Evolutionary conservation across 1,140 invertebrate genomes (phyloP), one percentile per base, ranked within the genome.

Genomic region (Heliothis virescens): DNA sequence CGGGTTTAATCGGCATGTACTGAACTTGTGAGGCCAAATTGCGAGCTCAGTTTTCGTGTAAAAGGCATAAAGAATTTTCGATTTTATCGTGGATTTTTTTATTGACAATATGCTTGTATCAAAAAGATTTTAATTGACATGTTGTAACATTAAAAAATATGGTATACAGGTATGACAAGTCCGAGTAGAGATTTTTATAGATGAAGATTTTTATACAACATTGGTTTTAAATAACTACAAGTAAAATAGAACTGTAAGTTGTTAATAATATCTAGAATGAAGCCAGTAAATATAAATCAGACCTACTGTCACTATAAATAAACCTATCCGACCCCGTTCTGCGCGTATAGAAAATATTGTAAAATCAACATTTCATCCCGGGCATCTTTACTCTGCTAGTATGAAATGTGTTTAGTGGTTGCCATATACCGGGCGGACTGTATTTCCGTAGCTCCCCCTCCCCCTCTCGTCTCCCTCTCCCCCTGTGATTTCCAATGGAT

Each of bases 401-500:
- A 85, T 81, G 83, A 85, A 86, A 87, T 83, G 85, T 85, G 83
- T 88, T 85, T 85, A 86, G 74, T 63, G 74, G 74, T 65, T 63
- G 48, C 79, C 67, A 82, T 77, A 85, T 83, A 79, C 77, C 78
- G 83, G 79, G 83, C 73, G 79, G 83, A 87, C 86, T 87, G 85
- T 89, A 86, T 86, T 87, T 90, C 88, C 87, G 85, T 79, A 76
- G 85, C 83, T 3, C 50, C 67, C 53, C 65, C 62, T 50, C 21
- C 53, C 47, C 79, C 18, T 12, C 52, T 16, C 75, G 50, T 79
- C 72, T 63, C 21, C 71, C 60, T 71, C 81, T 65, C 79, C 80
- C 86, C 81, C 87, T 82, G 60, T 85, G 80, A 89, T 91, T 90
- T 90, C 90, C 90, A 91, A 91, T 90, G 88, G 87, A 89, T 90